Percentiles rank a stretch among this genome's conserved stretches.
Evolutionary conservation across 1,140 invertebrate species (phyloP).

Genomic region (Zaprionus lachaisei): DNA sequence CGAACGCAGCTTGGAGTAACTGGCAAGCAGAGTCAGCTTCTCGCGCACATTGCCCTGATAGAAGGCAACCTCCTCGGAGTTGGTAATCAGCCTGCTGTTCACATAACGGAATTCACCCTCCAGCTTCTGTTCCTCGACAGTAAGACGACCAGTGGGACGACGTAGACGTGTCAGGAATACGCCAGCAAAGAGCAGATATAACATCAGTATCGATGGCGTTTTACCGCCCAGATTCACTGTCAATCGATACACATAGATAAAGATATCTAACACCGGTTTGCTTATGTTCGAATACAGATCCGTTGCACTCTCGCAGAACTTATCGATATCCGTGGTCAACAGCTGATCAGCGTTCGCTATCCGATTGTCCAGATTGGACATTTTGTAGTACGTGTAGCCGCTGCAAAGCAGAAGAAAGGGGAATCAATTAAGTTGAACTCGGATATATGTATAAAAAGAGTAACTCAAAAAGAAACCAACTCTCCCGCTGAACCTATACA

Average conservation of each 20-base stretch:
- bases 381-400: conserved; percentile 98
- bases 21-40: conserved; percentile 93
- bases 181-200: conserved; percentile 94
- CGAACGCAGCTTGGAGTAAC: conserved; percentile 95
- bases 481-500: too few species aligned
- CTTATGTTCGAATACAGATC: conserved; percentile 99
- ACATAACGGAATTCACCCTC: conserved; percentile 99
- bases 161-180: conserved; percentile 91
- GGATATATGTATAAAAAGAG: too few species aligned
- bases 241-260: conserved; percentile 96
- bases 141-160: conserved; percentile 93
- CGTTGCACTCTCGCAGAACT: conserved; percentile 97
- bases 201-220: conserved; percentile 94
- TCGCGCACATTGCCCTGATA: conserved; percentile 97
- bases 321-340: conserved; percentile 98
- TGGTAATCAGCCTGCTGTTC: conserved; percentile 97
- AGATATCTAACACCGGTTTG: conserved; percentile 97
- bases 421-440: background rate
- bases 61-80: conserved; percentile 99
- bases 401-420: conserved; percentile 84
- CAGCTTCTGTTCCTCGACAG: conserved; percentile 96
- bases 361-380: conserved; percentile 97
- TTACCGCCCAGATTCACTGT: conserved; percentile 93
- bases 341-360: conserved; percentile 98
- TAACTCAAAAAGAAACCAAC: too few species aligned